These are phyloP conservation scores for Diplodus puntazzo DNA, from an alignment of 2,797 vertebrate species.

Conservation along the genomic window DNA sequence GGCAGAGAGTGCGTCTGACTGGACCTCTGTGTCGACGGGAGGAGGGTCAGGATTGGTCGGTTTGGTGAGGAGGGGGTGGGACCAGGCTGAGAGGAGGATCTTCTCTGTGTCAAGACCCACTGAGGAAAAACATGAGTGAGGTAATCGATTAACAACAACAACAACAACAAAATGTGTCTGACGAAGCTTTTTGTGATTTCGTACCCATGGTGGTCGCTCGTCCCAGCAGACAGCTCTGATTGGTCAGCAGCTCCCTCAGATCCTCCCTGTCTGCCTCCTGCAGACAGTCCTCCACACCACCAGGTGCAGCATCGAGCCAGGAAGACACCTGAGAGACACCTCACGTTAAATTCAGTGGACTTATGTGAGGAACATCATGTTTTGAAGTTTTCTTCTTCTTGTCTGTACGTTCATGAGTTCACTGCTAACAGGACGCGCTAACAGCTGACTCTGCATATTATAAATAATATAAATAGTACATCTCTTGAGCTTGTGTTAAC, in stretches of 20 bases:
- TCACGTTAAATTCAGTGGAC: too few species aligned
- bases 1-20: constrained; percentile 29
- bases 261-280: constrained; percentile 44
- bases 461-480: too few species aligned
- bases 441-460: too few species aligned
- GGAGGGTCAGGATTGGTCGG: constrained; percentile 29
- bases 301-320: constrained; percentile 59
- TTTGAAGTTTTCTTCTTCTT: too few species aligned
- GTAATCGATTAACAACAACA: neutral
- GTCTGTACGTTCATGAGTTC: too few species aligned
- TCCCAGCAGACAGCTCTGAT: constrained; percentile 55
- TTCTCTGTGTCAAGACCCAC: constrained; percentile 55
- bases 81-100: constrained; percentile 66
- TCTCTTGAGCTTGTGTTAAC: too few species aligned
- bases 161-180: too few species aligned
- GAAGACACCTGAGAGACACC: constrained; percentile 56
- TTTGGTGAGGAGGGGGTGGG: constrained; percentile 63
- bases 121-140: constrained; percentile 15
- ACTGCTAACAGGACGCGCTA: too few species aligned
- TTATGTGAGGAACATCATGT: too few species aligned
- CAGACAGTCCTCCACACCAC: constrained; percentile 64
- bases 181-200: neutral
- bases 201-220: constrained; percentile 48
- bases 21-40: neutral
- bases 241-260: constrained; percentile 67